phyloP scores from a whole-genome alignment of 2,797 vertebrate species.

The Sebastes trivittatus region DNA sequence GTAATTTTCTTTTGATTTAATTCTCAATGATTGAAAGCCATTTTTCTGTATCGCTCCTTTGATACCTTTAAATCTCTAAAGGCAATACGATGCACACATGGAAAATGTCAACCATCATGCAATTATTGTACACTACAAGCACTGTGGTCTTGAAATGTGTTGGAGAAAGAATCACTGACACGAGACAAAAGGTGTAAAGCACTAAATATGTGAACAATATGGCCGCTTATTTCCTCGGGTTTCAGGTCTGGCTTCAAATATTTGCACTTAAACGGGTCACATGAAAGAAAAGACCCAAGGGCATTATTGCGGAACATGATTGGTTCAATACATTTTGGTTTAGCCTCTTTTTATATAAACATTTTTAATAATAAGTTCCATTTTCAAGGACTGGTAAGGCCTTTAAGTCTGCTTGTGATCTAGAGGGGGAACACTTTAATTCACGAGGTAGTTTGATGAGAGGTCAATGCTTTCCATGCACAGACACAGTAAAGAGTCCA shows the following conservation, averaged over 20 bases:
- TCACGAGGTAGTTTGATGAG: conserved; percentile 56
- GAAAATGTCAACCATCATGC: conserved; percentile 33
- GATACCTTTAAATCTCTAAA: conserved; percentile 12
- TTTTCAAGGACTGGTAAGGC: conserved; percentile 9
- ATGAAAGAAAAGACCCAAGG: conserved; percentile 26
- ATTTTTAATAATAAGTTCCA: conserved; percentile 39
- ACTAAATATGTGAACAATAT: conserved; percentile 39
- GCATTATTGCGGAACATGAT: conserved; percentile 5
- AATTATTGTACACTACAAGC: conserved; percentile 3
- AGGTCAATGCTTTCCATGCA: conserved; percentile 55
- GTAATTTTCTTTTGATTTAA: conserved; percentile 19
- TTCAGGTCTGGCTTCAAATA: conserved; percentile 18
- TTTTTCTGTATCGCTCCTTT: conserved; percentile 10
- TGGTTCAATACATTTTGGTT: conserved; percentile 38
- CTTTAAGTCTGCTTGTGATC: conserved; percentile 37
- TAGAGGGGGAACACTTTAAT: conserved; percentile 27
- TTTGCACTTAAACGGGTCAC: conserved; percentile 19
- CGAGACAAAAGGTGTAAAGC: conserved; percentile 39
- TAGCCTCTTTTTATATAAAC: conserved; percentile 13
- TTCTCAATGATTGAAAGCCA: neutral
- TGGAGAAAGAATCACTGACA: conserved; percentile 20
- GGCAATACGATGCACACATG: conserved; percentile 35
- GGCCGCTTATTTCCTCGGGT: conserved; percentile 24
- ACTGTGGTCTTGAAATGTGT: conserved; percentile 38
- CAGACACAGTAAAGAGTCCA: conserved; percentile 20